A percentile compares a stretch with the other conserved stretches of the same genome.
These are phyloP conservation scores for Petrolisthes cinctipes DNA, from an alignment of 2,888 invertebrate species.

Conservation along the genomic window DNA sequence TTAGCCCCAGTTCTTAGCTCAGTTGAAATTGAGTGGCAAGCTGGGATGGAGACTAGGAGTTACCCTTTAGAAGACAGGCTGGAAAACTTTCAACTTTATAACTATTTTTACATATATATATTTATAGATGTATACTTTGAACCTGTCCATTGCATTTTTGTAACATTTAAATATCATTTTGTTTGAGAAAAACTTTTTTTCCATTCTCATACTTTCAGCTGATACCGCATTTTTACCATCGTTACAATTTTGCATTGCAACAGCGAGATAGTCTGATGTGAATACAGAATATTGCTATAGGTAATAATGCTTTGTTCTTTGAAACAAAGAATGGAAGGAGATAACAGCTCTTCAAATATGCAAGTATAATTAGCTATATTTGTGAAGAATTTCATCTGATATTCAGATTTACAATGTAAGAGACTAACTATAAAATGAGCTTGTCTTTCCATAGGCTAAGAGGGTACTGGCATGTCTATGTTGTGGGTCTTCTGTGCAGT, in stretches of 20 bases:
- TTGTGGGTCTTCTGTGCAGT: neutral
- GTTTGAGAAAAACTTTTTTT: slow-evolving; percentile 10
- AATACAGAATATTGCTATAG: neutral
- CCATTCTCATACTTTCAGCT: slow-evolving; percentile 12
- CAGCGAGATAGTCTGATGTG: slow-evolving; percentile 29
- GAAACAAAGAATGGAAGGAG: neutral
- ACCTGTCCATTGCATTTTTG: neutral
- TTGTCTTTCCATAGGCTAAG: slow-evolving; percentile 49
- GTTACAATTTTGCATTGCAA: slow-evolving; percentile 11
- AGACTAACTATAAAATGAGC: slow-evolving; percentile 37
- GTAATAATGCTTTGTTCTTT: neutral
- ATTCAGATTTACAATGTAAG: slow-evolving; percentile 43
- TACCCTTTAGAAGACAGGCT: neutral
- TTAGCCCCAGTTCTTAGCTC: neutral
- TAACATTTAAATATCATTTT: neutral
- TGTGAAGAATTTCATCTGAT: slow-evolving; percentile 38
- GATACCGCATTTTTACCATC: slow-evolving; percentile 9
- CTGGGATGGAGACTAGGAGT: slow-evolving; percentile 3
- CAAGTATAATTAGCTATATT: slow-evolving; percentile 16
- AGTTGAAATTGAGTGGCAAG: neutral
- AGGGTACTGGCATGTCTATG: neutral
- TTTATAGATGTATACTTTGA: slow-evolving; percentile 11
- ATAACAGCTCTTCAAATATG: neutral
- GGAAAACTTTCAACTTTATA: slow-evolving; percentile 9
- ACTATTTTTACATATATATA: slow-evolving; percentile 10